Percentiles rank a stretch among this genome's conserved stretches.
Conservation (phyloP, 2,797 vertebrate species). For the Lophius americanus region DNA sequence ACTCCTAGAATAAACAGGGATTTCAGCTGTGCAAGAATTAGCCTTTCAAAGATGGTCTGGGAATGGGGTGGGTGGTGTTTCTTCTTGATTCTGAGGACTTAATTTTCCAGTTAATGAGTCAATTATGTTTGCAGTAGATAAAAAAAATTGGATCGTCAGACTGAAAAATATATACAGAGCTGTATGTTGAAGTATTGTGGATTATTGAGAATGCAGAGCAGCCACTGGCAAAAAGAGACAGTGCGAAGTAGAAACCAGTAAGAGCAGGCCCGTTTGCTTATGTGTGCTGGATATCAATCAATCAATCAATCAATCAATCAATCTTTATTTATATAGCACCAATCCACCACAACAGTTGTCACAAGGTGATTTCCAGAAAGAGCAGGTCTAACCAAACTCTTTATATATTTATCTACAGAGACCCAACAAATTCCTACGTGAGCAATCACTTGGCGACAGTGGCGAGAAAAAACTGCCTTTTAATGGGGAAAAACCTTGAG, state of each 20-base stretch:
- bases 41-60: constrained; percentile 1
- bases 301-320: neutral
- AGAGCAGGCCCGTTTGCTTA: neutral
- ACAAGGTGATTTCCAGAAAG: too few species aligned
- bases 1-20: neutral
- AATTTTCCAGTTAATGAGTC: constrained; percentile 44
- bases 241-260: neutral
- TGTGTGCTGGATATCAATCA: neutral
- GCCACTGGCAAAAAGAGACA: neutral
- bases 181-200: neutral
- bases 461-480: too few species aligned
- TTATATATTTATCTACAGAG: too few species aligned
- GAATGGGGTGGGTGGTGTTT: constrained; percentile 8
- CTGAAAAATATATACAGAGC: neutral
- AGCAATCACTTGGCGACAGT: too few species aligned
- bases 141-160: constrained; percentile 35
- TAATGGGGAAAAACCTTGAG: too few species aligned
- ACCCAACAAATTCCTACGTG: too few species aligned
- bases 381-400: too few species aligned
- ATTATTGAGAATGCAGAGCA: constrained; percentile 22
- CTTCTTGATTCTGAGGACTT: constrained; percentile 41
- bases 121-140: constrained; percentile 39
- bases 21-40: neutral
- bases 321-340: too few species aligned
- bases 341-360: too few species aligned